phyloP scores from a whole-genome alignment of 2,113 vertebrate species.

The Nymphicus hollandicus region DNA sequence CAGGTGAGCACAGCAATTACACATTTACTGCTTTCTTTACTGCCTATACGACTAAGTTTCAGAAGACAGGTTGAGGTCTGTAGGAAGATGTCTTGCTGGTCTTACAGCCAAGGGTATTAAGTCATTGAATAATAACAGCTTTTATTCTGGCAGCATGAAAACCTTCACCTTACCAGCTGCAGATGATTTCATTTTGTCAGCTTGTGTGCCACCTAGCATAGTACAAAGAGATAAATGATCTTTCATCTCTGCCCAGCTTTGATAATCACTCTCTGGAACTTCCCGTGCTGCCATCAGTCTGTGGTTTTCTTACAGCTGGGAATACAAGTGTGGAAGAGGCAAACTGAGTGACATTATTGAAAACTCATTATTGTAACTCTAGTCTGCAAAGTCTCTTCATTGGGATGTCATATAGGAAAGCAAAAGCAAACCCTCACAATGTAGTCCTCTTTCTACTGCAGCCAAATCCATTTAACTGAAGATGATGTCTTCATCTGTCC shows the following conservation, averaged over 20 bases:
- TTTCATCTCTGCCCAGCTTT: not conserved
- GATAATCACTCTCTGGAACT: not conserved
- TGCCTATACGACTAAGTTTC: not conserved
- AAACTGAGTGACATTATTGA: not conserved
- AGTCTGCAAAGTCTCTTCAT: not conserved
- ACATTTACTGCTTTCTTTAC: not conserved
- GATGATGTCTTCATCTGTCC: not conserved
- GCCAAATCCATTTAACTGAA: not conserved
- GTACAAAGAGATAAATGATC: not conserved
- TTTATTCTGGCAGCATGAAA: not conserved
- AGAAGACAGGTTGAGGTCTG: not conserved
- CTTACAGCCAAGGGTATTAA: not conserved
- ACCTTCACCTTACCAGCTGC: not conserved
- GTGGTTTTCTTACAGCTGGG: not conserved
- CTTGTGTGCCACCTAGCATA: not conserved
- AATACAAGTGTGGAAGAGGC: not conserved
- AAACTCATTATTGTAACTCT: not conserved
- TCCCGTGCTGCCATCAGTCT: not conserved
- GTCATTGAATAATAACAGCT: not conserved
- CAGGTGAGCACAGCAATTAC: not conserved
- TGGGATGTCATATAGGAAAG: not conserved
- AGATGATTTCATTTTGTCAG: not conserved
- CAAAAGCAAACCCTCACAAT: not conserved
- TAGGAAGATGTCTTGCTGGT: not conserved
- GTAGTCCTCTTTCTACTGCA: not conserved